Percentiles rank a stretch among this genome's conserved stretches.
These are phyloP conservation scores for Aphelenchoides fujianensis DNA, from an alignment of 1,140 invertebrate species.

Conservation along the genomic window DNA sequence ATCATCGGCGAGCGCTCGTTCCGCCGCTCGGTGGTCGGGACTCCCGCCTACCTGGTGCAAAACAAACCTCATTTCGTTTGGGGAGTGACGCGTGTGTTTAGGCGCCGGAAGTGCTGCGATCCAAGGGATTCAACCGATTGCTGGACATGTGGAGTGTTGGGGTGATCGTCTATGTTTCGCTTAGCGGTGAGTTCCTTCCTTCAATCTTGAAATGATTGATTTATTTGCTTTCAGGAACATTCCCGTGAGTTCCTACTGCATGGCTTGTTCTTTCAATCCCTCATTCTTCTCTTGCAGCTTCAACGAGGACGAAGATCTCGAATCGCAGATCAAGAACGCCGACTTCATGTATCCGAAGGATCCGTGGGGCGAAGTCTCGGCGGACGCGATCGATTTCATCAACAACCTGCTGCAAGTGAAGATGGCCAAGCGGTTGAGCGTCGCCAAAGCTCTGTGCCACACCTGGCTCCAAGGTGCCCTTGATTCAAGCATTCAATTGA, in stretches of 20 bases:
- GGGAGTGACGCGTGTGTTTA: slow-evolving; percentile 57
- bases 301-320: slow-evolving; percentile 98
- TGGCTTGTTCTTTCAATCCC: slow-evolving; percentile 68
- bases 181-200: slow-evolving; percentile 15
- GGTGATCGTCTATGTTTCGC: slow-evolving; percentile 84
- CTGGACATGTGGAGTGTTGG: slow-evolving; percentile 99
- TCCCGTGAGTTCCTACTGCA: slow-evolving; percentile 6
- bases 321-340: slow-evolving; percentile 98
- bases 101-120: slow-evolving; percentile 95
- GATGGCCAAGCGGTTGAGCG: slow-evolving; percentile 89
- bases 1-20: slow-evolving; percentile 99
- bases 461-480: slow-evolving; percentile 82
- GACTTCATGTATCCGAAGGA: slow-evolving; percentile 98
- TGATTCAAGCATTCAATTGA: too few species aligned
- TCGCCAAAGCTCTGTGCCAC: slow-evolving; percentile 90
- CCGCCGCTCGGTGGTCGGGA: slow-evolving; percentile 91
- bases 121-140: slow-evolving; percentile 96
- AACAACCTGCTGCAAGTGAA: slow-evolving; percentile 97
- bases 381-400: slow-evolving; percentile 92
- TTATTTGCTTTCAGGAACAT: slow-evolving; percentile 20
- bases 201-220: slow-evolving; percentile 9
- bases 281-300: slow-evolving; percentile 96
- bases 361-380: slow-evolving; percentile 97
- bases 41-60: slow-evolving; percentile 88
- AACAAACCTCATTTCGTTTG: slow-evolving; percentile 18